phyloP scores from a whole-genome alignment of 2,797 vertebrate genomes.

The Eutrigla gurnardus region DNA sequence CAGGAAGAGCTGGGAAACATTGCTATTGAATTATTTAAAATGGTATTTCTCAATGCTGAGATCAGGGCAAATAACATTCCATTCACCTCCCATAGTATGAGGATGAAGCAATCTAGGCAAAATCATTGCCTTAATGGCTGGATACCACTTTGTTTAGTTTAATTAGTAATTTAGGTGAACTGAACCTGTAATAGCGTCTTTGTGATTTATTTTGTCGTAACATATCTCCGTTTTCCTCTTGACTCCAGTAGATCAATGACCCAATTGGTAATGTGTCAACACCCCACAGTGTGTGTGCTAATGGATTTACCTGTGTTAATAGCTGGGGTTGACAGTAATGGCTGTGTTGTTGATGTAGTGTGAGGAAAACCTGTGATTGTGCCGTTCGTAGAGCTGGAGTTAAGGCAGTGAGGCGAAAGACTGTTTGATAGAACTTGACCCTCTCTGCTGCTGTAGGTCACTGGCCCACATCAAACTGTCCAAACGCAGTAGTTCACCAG shows the following conservation, averaged over 20 bases:
- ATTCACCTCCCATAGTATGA: not conserved
- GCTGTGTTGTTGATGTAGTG: not conserved
- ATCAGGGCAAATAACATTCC: not conserved
- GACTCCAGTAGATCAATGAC: slow-evolving; percentile 19
- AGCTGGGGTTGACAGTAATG: slow-evolving; percentile 13
- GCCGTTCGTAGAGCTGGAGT: not conserved
- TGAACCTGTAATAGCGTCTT: not conserved
- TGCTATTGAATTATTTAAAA: not conserved
- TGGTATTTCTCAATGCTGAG: not conserved
- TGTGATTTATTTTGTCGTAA: not conserved
- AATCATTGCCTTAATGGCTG: not conserved
- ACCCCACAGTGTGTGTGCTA: slow-evolving; percentile 12
- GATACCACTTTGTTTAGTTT: not conserved
- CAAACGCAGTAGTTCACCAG: slow-evolving; percentile 47
- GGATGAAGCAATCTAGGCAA: no score
- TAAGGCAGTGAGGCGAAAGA: slow-evolving; percentile 6
- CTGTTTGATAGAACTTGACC: not conserved
- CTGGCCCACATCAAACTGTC: slow-evolving; percentile 51
- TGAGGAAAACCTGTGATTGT: slow-evolving; percentile 12
- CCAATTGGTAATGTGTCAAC: slow-evolving; percentile 8
- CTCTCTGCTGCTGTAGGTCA: slow-evolving; percentile 40
- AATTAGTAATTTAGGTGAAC: not conserved
- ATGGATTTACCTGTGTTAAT: slow-evolving; percentile 37
- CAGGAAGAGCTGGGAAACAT: not conserved
- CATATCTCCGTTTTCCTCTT: slow-evolving; percentile 18